A percentile compares a stretch with the other conserved stretches of the same genome.
These are phyloP conservation scores for Drosophila mulleri DNA, from an alignment of 2,888 invertebrate species.

Conservation along the genomic window DNA sequence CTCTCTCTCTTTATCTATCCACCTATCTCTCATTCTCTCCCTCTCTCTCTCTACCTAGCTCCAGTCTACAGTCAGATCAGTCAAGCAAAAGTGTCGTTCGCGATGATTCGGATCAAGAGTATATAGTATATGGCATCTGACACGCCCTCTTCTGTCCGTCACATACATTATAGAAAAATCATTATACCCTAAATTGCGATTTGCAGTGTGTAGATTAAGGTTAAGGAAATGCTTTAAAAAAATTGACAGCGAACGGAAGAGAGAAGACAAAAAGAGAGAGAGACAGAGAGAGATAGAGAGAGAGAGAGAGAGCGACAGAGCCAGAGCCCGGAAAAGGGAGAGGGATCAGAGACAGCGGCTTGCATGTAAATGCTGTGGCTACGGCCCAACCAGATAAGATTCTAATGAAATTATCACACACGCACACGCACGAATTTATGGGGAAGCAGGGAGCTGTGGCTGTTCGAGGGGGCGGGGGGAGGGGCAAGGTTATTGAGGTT, in stretches of 20 bases:
- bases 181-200: neutral
- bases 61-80: no score
- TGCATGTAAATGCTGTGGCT: constrained; percentile 30
- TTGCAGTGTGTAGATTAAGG: constrained; percentile 8
- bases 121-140: no score
- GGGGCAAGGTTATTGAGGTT: neutral
- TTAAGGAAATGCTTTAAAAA: constrained; percentile 38
- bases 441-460: neutral
- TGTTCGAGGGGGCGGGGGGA: neutral
- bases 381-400: constrained; percentile 39
- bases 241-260: constrained; percentile 5
- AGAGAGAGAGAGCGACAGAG: neutral
- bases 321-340: neutral
- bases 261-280: neutral
- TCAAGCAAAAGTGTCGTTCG: no score
- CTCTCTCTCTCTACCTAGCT: no score
- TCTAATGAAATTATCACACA: constrained; percentile 40
- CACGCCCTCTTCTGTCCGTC: no score
- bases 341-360: neutral
- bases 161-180: no score
- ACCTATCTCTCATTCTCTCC: no score
- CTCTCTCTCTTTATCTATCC: no score
- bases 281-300: neutral
- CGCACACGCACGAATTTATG: neutral
- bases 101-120: no score